Conservation (phyloP, 2,113 vertebrate species). For the Mormyrus iriodes region DNA sequence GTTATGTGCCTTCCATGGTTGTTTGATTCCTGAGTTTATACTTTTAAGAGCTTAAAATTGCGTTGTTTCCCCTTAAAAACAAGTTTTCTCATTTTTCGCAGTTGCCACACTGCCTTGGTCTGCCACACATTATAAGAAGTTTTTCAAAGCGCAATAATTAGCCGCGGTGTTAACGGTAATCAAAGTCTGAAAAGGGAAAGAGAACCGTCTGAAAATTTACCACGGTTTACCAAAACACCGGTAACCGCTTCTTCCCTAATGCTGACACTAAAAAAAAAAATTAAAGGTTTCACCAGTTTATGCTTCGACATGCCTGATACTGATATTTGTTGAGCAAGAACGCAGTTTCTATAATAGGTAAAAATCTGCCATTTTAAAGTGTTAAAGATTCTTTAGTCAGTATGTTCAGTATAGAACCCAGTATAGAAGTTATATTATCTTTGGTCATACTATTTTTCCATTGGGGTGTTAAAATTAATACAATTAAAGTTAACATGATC, state of each 20-base stretch:
- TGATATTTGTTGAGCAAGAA: neutral
- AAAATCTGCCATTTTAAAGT: neutral
- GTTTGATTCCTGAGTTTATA: too few relatives aligned
- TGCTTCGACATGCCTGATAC: neutral
- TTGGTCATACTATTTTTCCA: too few relatives aligned
- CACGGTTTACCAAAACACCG: too few relatives aligned
- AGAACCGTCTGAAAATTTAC: too few relatives aligned
- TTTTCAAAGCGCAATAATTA: too few relatives aligned
- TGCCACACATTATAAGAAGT: neutral
- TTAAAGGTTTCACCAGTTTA: neutral
- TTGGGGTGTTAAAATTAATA: too few relatives aligned
- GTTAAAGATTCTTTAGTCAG: neutral
- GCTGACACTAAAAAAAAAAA: neutral
- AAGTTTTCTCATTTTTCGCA: neutral
- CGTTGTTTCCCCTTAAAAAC: too few relatives aligned
- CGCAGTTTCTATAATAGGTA: neutral
- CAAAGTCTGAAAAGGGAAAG: too few relatives aligned
- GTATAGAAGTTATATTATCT: too few relatives aligned
- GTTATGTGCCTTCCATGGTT: too few relatives aligned
- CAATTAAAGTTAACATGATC: neutral
- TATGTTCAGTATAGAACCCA: neutral
- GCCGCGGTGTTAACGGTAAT: too few relatives aligned
- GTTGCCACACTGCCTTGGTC: neutral
- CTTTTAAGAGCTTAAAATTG: too few relatives aligned
- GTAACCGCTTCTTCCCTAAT: neutral